Conservation (phyloP, 2,113 vertebrate species). For the Aphyosemion australe region DNA sequence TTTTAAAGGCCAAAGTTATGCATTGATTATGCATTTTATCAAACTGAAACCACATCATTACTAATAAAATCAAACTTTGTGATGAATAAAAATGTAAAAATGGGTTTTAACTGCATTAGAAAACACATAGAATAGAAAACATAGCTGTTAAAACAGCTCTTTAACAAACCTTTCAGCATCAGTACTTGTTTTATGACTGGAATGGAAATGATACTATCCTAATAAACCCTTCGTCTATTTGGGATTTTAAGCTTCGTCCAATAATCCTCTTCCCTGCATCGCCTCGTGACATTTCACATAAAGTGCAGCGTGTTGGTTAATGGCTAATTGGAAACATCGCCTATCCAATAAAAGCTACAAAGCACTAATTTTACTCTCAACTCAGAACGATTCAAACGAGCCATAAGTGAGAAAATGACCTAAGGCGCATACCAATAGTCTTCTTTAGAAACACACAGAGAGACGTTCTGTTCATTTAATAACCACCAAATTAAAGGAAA, state of each 20-base stretch:
- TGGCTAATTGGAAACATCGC: constrained; percentile 61
- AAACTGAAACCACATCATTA: not conserved
- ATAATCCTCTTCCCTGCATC: constrained; percentile 29
- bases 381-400: constrained; percentile 53
- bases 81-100: not conserved
- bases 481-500: constrained; percentile 79
- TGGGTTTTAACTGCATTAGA: not conserved
- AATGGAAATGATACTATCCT: constrained; percentile 45
- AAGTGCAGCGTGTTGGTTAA: constrained; percentile 51
- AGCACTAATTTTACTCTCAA: constrained; percentile 59
- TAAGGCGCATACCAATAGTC: constrained; percentile 56
- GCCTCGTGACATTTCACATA: constrained; percentile 43
- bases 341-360: constrained; percentile 55
- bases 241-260: constrained; percentile 40
- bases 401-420: constrained; percentile 65
- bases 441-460: constrained; percentile 65
- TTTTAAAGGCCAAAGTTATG: too few relatives aligned
- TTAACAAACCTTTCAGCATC: constrained; percentile 1
- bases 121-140: constrained; percentile 14
- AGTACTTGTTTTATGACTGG: constrained; percentile 28
- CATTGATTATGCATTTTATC: not conserved
- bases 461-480: constrained; percentile 79
- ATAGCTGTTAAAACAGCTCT: not conserved
- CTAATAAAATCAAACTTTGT: not conserved
- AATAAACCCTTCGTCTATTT: constrained; percentile 49